Evolutionary conservation across 2,797 vertebrate genomes (phyloP).

Genomic region (Orestias chungarensis): DNA sequence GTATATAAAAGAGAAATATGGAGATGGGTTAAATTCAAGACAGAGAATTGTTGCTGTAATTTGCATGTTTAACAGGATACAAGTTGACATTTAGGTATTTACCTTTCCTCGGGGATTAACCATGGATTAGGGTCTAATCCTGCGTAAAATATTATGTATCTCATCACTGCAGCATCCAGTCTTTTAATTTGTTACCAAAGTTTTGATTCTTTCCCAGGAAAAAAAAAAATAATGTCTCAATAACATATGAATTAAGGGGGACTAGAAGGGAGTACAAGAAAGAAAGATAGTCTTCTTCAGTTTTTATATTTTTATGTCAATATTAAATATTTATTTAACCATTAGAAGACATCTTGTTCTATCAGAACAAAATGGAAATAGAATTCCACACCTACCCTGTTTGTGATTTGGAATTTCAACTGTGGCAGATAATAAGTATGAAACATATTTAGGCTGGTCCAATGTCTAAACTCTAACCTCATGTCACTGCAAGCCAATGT

Average conservation of each 20-base stretch:
- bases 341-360: background rate
- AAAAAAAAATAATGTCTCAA: conserved; percentile 29
- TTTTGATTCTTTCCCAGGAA: conserved; percentile 50
- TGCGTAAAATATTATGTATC: conserved; percentile 68
- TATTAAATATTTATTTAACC: background rate
- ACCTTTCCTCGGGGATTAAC: conserved; percentile 66
- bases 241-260: conserved; percentile 33
- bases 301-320: background rate
- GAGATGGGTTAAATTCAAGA: conserved; percentile 44
- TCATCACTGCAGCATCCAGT: conserved; percentile 49
- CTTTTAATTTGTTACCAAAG: conserved; percentile 69
- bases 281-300: conserved; percentile 12
- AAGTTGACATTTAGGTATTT: conserved; percentile 69
- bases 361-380: background rate
- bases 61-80: conserved; percentile 69
- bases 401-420: background rate
- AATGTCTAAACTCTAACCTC: background rate
- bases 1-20: conserved; percentile 17
- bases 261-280: conserved; percentile 16
- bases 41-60: conserved; percentile 58
- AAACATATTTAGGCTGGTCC: background rate
- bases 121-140: conserved; percentile 67
- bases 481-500: background rate
- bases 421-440: background rate
- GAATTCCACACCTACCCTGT: background rate